Base-by-base conservation (phyloP, 2,113 vertebrate genomes). In the Chaenocephalus aceratus region DNA sequence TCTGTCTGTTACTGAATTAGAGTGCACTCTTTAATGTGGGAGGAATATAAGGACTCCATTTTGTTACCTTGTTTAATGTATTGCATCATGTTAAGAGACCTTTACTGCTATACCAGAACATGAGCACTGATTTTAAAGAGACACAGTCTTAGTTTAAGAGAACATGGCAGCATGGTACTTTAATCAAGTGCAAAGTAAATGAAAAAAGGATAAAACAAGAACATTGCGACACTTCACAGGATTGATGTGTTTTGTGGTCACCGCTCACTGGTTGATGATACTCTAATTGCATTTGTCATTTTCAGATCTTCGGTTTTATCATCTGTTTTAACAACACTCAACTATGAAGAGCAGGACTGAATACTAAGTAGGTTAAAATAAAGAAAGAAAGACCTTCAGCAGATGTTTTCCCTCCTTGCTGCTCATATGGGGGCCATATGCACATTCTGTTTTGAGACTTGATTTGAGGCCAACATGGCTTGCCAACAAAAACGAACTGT, bases 401-500 rank as follows among this genome's bases (percentile, higher is more conserved):
- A 89, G 81, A 83, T 86, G 85, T 85, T 82, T 65, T 80, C 62
- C 62, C 75, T 62, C 54, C 54, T 64, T 53, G 73, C 53, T 61
- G 54, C 85, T 85, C 83, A 78, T 77, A 62, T 82, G 83, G 84
- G 57, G 60, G 57, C 75, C n/a, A 12, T 67, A 46, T 77, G 81
- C 18, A 64, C 34, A 11, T 54, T 73, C 58, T 75, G 66, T 60
- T 54, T 48, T 18, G 18, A 77, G 69, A 59, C 72, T 57, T 54
- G 46, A 75, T 68, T 69, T 49, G 53, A 23, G 23, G 60, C 59
- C 46, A 60, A 34, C 56, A 70, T 16, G 45, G 36, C 53, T 63
- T 12, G 69, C 84, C 87, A 85, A 72, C 53, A 80, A 83, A 70
- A 86, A 81, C 58, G 15, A 86, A 80, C 70, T 79, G 45, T 48